Percentiles rank a stretch among this genome's conserved stretches.
Conservation (phyloP, 2,113 vertebrate genomes). For the Apteryx mantelli region DNA sequence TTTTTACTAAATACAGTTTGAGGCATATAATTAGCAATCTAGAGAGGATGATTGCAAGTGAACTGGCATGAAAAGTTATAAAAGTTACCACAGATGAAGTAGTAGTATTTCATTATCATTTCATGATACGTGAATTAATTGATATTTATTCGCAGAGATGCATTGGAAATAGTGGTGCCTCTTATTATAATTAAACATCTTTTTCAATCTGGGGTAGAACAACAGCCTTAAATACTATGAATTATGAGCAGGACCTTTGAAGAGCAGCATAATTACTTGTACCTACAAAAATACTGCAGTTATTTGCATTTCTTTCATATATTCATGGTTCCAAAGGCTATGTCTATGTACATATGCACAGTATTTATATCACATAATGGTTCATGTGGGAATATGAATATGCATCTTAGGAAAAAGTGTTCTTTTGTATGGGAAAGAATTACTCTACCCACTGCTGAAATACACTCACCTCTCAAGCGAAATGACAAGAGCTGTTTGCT, state of each 20-base stretch:
- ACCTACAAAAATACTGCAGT: not conserved
- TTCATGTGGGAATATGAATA: not conserved
- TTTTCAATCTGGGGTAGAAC: constrained; percentile 21
- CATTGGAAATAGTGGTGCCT: constrained; percentile 51
- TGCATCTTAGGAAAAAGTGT: not conserved
- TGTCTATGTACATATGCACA: not conserved
- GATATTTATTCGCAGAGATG: constrained; percentile 67
- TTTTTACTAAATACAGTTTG: constrained; percentile 63
- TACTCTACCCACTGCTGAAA: not conserved
- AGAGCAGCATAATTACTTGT: not conserved
- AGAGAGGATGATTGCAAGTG: constrained; percentile 69
- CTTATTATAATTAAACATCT: constrained; percentile 61
- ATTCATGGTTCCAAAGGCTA: not conserved
- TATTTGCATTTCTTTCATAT: not conserved
- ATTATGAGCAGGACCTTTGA: constrained; percentile 30
- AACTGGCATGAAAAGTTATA: constrained; percentile 67
- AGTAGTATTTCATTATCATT: constrained; percentile 73
- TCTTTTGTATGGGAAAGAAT: not conserved
- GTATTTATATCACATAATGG: not conserved
- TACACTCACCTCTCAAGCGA: not conserved
- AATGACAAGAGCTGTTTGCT: not conserved
- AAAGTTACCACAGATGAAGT: constrained; percentile 68
- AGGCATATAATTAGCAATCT: constrained; percentile 72
- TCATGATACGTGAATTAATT: constrained; percentile 64
- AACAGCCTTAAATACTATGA: constrained; percentile 5